Conservation (phyloP, 2,113 vertebrate species). For the Beaufortia kweichowensis region DNA sequence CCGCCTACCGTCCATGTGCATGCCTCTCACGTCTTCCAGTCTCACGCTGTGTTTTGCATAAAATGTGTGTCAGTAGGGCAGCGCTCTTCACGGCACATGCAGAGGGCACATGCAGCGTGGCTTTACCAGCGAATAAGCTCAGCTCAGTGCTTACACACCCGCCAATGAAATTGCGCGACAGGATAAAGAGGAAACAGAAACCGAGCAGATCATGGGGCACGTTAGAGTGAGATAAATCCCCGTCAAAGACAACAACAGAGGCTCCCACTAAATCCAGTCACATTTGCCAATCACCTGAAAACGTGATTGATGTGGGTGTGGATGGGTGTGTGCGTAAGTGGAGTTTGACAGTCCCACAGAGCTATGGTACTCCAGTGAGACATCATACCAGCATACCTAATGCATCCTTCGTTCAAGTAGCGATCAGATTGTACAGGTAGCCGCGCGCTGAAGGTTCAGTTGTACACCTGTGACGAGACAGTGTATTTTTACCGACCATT, state of each 20-base stretch:
- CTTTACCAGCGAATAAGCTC: slow-evolving; percentile 69
- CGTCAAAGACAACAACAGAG: slow-evolving; percentile 62
- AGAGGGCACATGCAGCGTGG: slow-evolving; percentile 72
- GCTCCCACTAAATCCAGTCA: slow-evolving; percentile 61
- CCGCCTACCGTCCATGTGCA: slow-evolving; percentile 75
- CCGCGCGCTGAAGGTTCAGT: slow-evolving; percentile 24
- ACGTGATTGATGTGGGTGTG: slow-evolving; percentile 71
- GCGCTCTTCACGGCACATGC: slow-evolving; percentile 72
- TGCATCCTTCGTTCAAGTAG: slow-evolving; percentile 22
- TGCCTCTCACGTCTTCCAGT: slow-evolving; percentile 51
- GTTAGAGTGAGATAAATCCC: slow-evolving; percentile 61
- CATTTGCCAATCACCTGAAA: slow-evolving; percentile 71
- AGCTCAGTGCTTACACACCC: slow-evolving; percentile 60
- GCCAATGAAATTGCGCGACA: slow-evolving; percentile 70
- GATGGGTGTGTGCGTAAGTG: slow-evolving; percentile 62
- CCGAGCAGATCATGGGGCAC: slow-evolving; percentile 51
- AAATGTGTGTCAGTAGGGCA: slow-evolving; percentile 84
- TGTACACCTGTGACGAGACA: slow-evolving; percentile 47
- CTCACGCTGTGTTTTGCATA: slow-evolving; percentile 73
- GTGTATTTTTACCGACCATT: slow-evolving; percentile 34
- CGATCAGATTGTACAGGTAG: slow-evolving; percentile 53
- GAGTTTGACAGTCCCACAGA: slow-evolving; percentile 52
- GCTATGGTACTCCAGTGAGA: slow-evolving; percentile 35
- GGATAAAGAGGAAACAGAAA: slow-evolving; percentile 57
- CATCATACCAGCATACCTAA: slow-evolving; percentile 51